Evolutionary conservation across 2,888 invertebrate species (phyloP).

Genomic region (Melanostoma scalare): DNA sequence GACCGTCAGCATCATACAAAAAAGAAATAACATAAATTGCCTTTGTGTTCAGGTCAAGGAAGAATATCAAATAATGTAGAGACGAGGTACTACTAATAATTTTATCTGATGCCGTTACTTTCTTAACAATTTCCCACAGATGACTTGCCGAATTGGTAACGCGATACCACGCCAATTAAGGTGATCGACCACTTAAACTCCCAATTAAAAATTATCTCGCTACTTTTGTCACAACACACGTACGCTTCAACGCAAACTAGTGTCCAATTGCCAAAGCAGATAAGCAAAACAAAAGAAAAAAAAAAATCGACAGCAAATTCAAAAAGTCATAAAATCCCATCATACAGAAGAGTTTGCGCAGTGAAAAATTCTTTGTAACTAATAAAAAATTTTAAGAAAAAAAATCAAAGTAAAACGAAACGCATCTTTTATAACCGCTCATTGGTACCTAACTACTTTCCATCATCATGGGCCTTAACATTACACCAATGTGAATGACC

Average conservation of each 20-base stretch:
- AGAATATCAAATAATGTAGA: no score
- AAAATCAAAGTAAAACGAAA: constrained; percentile 17
- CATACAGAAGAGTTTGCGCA: constrained; percentile 44
- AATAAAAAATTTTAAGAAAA: not conserved
- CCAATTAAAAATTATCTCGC: constrained; percentile 70
- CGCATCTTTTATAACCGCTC: constrained; percentile 60
- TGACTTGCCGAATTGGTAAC: constrained; percentile 46
- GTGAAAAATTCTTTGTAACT: constrained; percentile 15
- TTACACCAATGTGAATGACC: constrained; percentile 64
- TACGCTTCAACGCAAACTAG: constrained; percentile 26
- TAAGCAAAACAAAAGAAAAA: not conserved
- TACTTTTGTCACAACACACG: constrained; percentile 51
- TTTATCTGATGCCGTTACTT: constrained; percentile 5
- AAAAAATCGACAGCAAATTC: constrained; percentile 11
- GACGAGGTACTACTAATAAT: no score
- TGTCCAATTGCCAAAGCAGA: constrained; percentile 19
- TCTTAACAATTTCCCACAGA: constrained; percentile 58
- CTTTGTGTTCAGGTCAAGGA: no score
- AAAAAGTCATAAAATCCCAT: constrained; percentile 38
- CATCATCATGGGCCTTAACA: constrained; percentile 31
- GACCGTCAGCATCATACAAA: no score
- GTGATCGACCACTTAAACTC: constrained; percentile 66
- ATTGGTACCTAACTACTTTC: constrained; percentile 54
- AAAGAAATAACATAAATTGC: no score
- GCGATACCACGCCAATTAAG: constrained; percentile 61